These are phyloP conservation scores for Pseudochromis fuscus DNA, from an alignment of 2,797 vertebrate genomes.

Conservation along the genomic window DNA sequence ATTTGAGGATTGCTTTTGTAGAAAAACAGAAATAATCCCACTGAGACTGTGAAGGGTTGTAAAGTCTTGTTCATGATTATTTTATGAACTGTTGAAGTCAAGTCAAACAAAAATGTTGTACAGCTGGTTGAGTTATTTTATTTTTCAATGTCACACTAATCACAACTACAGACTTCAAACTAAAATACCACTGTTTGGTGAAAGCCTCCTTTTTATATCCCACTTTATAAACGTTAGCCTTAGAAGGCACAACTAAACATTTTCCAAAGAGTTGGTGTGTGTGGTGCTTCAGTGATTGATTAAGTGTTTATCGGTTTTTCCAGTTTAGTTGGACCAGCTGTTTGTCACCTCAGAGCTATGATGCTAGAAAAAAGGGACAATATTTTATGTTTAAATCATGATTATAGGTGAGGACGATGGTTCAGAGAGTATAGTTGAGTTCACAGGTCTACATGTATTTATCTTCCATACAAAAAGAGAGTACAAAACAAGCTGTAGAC, in stretches of 20 bases:
- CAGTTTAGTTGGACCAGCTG: conserved; percentile 11
- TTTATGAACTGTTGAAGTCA: neutral
- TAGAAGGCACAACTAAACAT: neutral
- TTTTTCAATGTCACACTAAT: too few species aligned
- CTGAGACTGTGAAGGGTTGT: neutral
- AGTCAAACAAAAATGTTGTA: neutral
- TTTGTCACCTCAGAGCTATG: neutral
- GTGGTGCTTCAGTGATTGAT: conserved; percentile 8
- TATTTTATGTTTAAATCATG: conserved; percentile 4
- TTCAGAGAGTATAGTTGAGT: conserved; percentile 8
- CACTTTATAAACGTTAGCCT: neutral
- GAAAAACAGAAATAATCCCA: neutral
- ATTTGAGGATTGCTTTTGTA: neutral
- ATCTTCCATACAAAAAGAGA: conserved; percentile 2
- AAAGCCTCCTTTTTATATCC: neutral
- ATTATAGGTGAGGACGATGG: conserved; percentile 13
- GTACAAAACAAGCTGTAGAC: conserved; percentile 19
- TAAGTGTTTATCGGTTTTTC: neutral
- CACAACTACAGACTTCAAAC: too few species aligned
- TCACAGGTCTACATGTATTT: conserved; percentile 4
- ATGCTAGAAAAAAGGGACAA: too few species aligned
- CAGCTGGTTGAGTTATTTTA: too few species aligned
- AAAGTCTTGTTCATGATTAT: neutral
- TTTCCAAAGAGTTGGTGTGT: neutral
- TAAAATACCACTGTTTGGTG: too few species aligned